Base-by-base conservation (phyloP, 2,797 vertebrate genomes). In the Microcaecilia unicolor region DNA sequence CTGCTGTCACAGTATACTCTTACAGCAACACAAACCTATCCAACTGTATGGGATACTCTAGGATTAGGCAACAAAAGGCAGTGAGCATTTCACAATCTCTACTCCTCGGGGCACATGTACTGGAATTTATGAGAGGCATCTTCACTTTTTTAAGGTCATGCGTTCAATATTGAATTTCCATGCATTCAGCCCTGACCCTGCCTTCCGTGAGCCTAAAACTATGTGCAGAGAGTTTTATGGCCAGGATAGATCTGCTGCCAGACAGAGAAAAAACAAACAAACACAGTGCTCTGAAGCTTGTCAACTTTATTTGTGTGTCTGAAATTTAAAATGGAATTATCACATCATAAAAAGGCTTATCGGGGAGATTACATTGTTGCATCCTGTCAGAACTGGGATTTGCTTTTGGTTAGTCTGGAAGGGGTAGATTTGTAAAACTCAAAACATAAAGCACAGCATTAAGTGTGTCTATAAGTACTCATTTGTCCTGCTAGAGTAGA, bases 331-430 rank as follows among this genome's bases (percentile, higher is more conserved):
- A 49, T 7, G 29, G 17, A 31, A 16, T 16, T 7, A 17, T 20
- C 15, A 34, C 34, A 44, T 32, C 31, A 32, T 19, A 47, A 38
- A 49, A 25, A 19, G 23, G 47, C 48, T 33, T 44, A 44, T 47
- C 41, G 52, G n/a, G n/a, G n/a, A n/a, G n/a, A n/a, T n/a, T n/a
- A n/a, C n/a, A n/a, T n/a, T n/a, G n/a, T n/a, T n/a, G n/a, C n/a
- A n/a, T n/a, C n/a, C n/a, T n/a, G n/a, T n/a, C n/a, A n/a, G n/a
- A n/a, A n/a, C n/a, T n/a, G n/a, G n/a, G n/a, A n/a, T n/a, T n/a
- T n/a, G n/a, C n/a, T n/a, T n/a, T n/a, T n/a, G n/a, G n/a, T n/a
- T n/a, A n/a, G n/a, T n/a, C n/a, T n/a, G n/a, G n/a, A n/a, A n/a
- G n/a, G n/a, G n/a, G n/a, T n/a, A n/a, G n/a, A n/a, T n/a, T n/a